Evolutionary conservation across 2,888 invertebrate genomes (phyloP), one percentile per base, ranked within the genome.

Genomic region (Geophilus truncorum): DNA sequence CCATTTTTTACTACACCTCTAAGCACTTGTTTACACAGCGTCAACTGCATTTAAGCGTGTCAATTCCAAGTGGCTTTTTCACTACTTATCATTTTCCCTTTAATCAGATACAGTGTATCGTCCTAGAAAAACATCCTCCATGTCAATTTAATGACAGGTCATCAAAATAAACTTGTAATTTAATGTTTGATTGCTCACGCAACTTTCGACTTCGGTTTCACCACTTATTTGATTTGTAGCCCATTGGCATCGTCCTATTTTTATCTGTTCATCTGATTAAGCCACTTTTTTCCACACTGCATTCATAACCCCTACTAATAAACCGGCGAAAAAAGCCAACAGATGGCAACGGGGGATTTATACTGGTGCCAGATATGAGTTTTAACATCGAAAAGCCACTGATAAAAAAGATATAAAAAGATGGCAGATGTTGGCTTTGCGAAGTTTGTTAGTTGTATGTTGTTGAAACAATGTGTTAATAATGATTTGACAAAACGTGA

Each of bases 111-210:
- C 57, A 62, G 10, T 62, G 57, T 62, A 57, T 57, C 10, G 10
- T 23, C 21, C 21, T 7, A 62, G 10, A 62, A 62, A 62, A 62
- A 6, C n/a, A 62, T 62, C 7, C 5, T 62, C 23, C 21, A 10
- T 0, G 10, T 62, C 57, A 5, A 62, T 62, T 62, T 62, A 62
- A 62, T 62, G 57, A 62, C 57, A 23, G 57, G 57, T 62, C 57
- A 62, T 62, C 57, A 62, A 62, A 62, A 62, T 62, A 23, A 62
- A 62, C 57, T 62, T 23, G 57, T 62, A 62, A 62, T 62, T 62
- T 62, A 9, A 23, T 23, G 57, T 21, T 62, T 62, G 57, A 62
- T 62, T 21, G 21, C 57, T 62, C 57, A 62, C 57, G 57, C 57
- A 62, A 62, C 57, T 21, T 23, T 6, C 21, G 23, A 1, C 3